Conservation (phyloP, 2,888 invertebrate genomes). For the Lithophane leautieri region DNA sequence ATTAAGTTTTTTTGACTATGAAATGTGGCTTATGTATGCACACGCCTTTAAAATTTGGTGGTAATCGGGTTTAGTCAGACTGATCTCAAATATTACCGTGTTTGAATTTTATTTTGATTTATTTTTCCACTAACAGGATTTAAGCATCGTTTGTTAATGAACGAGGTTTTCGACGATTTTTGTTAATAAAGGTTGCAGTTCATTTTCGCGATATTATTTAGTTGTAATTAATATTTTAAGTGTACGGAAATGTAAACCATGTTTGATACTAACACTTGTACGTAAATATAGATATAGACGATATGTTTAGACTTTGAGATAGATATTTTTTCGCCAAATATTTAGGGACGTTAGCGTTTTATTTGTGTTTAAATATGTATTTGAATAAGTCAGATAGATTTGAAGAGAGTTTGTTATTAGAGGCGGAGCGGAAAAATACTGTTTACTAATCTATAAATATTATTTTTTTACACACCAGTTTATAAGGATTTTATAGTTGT, state of each 20-base stretch:
- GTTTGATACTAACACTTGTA: conserved; percentile 58
- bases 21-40: conserved; percentile 60
- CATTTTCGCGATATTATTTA: conserved; percentile 39
- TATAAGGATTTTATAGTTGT: conserved; percentile 11
- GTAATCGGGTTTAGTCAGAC: conserved; percentile 79
- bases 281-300: conserved; percentile 46
- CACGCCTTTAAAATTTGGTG: conserved; percentile 73
- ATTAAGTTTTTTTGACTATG: conserved; percentile 62
- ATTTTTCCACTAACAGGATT: conserved; percentile 50
- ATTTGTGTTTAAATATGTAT: conserved; percentile 37
- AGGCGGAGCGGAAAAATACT: background rate
- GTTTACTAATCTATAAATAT: conserved; percentile 23
- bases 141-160: conserved; percentile 8
- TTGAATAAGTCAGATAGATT: conserved; percentile 28
- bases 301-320: conserved; percentile 37
- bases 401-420: background rate
- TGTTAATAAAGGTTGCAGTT: conserved; percentile 31
- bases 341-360: conserved; percentile 40
- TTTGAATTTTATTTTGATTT: conserved; percentile 56
- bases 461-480: conserved; percentile 48
- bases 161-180: conserved; percentile 21
- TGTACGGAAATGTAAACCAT: conserved; percentile 55
- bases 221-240: conserved; percentile 49
- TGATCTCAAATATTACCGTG: conserved; percentile 75
- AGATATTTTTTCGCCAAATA: conserved; percentile 46